Evolutionary conservation across 2,888 invertebrate species (phyloP), one percentile per base, ranked within the genome.

Genomic region (Limnephilus lunatus): DNA sequence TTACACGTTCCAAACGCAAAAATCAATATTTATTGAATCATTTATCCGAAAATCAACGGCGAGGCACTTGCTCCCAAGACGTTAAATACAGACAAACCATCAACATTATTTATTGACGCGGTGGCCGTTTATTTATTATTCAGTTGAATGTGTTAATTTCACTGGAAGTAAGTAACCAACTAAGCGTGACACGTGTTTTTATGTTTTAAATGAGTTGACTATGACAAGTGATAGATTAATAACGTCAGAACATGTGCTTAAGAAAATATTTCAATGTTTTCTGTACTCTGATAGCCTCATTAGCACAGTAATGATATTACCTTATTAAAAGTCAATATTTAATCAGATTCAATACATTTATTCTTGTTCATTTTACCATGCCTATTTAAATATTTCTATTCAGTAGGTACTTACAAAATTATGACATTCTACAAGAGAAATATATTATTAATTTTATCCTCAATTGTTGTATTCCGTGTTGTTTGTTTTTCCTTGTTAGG

Each of bases 1-100:
- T 87, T 87, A 87, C 87, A 87, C 12, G 53, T 87, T 87, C 14
- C 87, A 87, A 48, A 87, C 31, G 53, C 39, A 31, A 31, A 87
- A 53, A 87, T 87, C 87, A 44, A 87, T 87, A 53, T 87, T 87
- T 87, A 87, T 87, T 48, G 30, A 87, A 53, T 32, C 87, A 87
- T 87, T 87, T 87, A 87, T 87, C 19, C 30, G 32, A 87, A 53
- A 85, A 39, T 85, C 39, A 85, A 85, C 85, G 85, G 4, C n/a
- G 39, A n/a, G 39, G 39, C 39, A 85, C 85, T 68, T 68, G n/a
- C 68, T 68, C 68, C 9, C 68, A 68, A 68, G 25, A 25, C 25
- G n/a, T 25, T 32, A 32, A 68, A 68, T 68, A 68, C 9, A 68
- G 25, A 68, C 9, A 68, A 25, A 68, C 68, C 5, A 44, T 25